Conservation (phyloP, 2,797 vertebrate genomes). For the Chloroceryle inda region DNA sequence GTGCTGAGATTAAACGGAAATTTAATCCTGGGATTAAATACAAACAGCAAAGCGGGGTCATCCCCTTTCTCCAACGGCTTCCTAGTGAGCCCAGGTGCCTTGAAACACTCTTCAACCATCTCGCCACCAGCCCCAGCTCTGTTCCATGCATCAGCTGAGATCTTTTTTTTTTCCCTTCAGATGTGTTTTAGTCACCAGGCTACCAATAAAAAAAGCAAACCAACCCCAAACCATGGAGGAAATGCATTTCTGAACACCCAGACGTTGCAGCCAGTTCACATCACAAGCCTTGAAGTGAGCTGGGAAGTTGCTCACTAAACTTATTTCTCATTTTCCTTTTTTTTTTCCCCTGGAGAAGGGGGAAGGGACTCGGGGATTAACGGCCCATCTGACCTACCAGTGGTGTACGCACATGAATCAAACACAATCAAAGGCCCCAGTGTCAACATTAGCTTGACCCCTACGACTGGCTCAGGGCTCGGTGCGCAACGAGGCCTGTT, state of each 20-base stretch:
- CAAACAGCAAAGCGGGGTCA: neutral
- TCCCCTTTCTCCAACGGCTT: fast-evolving
- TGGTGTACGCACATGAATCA: slow-evolving; percentile 70
- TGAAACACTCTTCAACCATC: fast-evolving
- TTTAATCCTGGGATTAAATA: neutral
- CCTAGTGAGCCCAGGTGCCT: neutral
- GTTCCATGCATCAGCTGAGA: neutral
- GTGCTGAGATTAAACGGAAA: neutral
- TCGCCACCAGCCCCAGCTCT: fast-evolving
- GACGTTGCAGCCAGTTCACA: neutral
- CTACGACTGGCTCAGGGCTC: neutral
- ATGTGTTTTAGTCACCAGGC: neutral
- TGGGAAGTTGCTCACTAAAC: neutral
- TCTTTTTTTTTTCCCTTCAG: neutral
- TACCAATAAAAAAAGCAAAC: fast-evolving
- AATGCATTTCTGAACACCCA: neutral
- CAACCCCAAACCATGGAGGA: fast-evolving
- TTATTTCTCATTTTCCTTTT: slow-evolving; percentile 38
- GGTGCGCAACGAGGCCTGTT: fast-evolving
- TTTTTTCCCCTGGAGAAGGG: neutral
- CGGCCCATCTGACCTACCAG: slow-evolving; percentile 61
- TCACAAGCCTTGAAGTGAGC: neutral
- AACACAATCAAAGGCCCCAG: slow-evolving; percentile 73
- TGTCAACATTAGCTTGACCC: slow-evolving; percentile 68
- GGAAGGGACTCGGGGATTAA: slow-evolving; percentile 47